Conservation (phyloP, 2,888 invertebrate species). For the Salticus scenicus region DNA sequence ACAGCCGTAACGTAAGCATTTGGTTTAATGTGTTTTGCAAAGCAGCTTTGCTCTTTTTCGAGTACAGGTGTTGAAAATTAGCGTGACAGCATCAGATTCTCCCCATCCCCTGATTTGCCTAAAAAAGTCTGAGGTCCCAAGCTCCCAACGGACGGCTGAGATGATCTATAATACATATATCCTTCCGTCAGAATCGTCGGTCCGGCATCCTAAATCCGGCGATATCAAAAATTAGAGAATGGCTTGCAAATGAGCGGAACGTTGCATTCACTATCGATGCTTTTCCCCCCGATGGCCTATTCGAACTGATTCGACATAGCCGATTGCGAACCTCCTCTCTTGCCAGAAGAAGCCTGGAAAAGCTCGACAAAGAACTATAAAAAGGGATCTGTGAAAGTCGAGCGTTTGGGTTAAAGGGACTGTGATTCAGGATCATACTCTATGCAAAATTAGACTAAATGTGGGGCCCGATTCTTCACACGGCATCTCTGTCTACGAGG, state of each 20-base stretch:
- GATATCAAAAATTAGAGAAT: conserved; percentile 51
- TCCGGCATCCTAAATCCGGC: conserved; percentile 53
- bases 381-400: conserved; percentile 55
- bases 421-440: conserved; percentile 62
- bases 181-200: conserved; percentile 49
- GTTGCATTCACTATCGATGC: conserved; percentile 39
- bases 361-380: conserved; percentile 59
- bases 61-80: conserved; percentile 59
- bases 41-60: conserved; percentile 16
- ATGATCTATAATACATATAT: conserved; percentile 57
- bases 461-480: conserved; percentile 56
- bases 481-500: conserved; percentile 49
- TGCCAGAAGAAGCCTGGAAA: conserved; percentile 41
- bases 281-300: conserved; percentile 46
- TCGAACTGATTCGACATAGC: conserved; percentile 59
- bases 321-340: conserved; percentile 58
- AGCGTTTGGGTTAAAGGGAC: conserved; percentile 49
- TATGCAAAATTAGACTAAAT: conserved; percentile 68
- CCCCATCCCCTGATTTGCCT: conserved; percentile 37
- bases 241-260: conserved; percentile 59
- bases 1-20: conserved; percentile 46
- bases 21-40: conserved; percentile 59
- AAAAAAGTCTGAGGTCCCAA: conserved; percentile 37
- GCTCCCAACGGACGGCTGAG: conserved; percentile 51
- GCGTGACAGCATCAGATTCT: conserved; percentile 56